phyloP scores from a whole-genome alignment of 1,140 invertebrate genomes.

The Andricus grossulariae region DNA sequence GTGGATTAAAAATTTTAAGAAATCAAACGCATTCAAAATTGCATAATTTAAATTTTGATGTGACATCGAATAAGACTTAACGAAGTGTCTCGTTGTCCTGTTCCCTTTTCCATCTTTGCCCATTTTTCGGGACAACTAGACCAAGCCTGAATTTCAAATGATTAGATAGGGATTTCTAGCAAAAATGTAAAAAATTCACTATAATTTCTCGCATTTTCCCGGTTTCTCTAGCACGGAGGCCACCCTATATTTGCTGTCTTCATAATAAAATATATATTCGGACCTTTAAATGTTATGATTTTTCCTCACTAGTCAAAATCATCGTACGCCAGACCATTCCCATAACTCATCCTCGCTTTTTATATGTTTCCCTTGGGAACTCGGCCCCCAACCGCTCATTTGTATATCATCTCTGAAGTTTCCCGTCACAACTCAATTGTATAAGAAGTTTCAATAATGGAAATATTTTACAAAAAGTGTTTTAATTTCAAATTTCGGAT shows the following conservation, averaged over 20 bases:
- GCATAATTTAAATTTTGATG: too few relatives aligned
- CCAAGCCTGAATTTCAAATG: too few relatives aligned
- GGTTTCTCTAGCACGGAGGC: too few relatives aligned
- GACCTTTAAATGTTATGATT: background rate
- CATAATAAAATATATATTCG: background rate
- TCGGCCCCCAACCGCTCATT: background rate
- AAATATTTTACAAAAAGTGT: background rate
- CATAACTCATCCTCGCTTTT: slow-evolving; percentile 6
- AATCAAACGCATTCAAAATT: too few relatives aligned
- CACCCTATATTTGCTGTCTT: background rate
- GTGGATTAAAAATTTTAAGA: too few relatives aligned
- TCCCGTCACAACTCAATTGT: background rate
- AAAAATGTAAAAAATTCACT: too few relatives aligned
- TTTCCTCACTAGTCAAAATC: background rate
- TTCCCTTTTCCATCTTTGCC: too few relatives aligned
- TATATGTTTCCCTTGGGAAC: slow-evolving; percentile 10
- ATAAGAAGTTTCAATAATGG: background rate
- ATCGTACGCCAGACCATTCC: background rate
- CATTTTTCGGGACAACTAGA: too few relatives aligned
- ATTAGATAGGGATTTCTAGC: too few relatives aligned
- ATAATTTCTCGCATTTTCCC: too few relatives aligned
- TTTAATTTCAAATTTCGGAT: background rate
- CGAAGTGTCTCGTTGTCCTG: too few relatives aligned
- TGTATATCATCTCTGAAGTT: slow-evolving; percentile 7
- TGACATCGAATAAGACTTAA: too few relatives aligned